A percentile compares a stretch with the other conserved stretches of the same genome.
These are phyloP conservation scores for Anastrepha ludens DNA, from an alignment of 1,140 invertebrate genomes.

Conservation along the genomic window DNA sequence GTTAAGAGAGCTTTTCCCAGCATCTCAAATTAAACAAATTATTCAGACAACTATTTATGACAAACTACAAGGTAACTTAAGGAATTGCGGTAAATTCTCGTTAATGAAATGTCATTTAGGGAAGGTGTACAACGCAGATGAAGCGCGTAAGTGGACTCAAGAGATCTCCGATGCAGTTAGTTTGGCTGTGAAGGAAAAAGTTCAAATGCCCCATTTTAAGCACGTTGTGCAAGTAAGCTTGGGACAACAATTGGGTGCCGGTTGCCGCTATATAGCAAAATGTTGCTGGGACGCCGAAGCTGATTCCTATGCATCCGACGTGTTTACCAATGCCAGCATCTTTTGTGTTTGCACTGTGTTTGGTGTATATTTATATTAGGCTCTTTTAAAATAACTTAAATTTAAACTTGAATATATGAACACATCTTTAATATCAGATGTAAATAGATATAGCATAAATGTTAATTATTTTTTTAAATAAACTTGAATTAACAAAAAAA, in stretches of 20 bases:
- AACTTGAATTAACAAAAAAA: too few relatives aligned
- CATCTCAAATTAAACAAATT: slow-evolving; percentile 56
- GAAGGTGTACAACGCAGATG: slow-evolving; percentile 56
- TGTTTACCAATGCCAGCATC: slow-evolving; percentile 58
- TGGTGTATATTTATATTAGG: slow-evolving; percentile 59
- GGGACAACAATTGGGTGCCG: slow-evolving; percentile 58
- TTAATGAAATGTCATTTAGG: slow-evolving; percentile 51
- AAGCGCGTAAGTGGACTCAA: slow-evolving; percentile 54
- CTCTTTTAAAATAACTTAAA: neutral
- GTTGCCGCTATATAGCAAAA: slow-evolving; percentile 57
- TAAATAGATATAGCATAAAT: too few relatives aligned
- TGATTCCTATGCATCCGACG: slow-evolving; percentile 58
- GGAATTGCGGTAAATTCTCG: neutral
- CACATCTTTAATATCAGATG: too few relatives aligned
- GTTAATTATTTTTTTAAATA: too few relatives aligned
- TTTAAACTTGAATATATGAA: neutral
- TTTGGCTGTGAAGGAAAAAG: slow-evolving; percentile 9
- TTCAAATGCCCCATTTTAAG: slow-evolving; percentile 59
- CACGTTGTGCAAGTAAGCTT: slow-evolving; percentile 60
- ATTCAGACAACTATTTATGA: slow-evolving; percentile 54
- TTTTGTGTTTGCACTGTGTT: slow-evolving; percentile 61
- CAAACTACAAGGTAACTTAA: slow-evolving; percentile 56
- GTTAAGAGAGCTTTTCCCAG: slow-evolving; percentile 55
- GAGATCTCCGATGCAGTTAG: slow-evolving; percentile 59
- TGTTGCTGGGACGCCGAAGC: slow-evolving; percentile 61